Percentiles rank a stretch among this genome's conserved stretches.
Evolutionary conservation across 2,888 invertebrate species (phyloP).

Genomic region (Pristionchus fissidentatus): DNA sequence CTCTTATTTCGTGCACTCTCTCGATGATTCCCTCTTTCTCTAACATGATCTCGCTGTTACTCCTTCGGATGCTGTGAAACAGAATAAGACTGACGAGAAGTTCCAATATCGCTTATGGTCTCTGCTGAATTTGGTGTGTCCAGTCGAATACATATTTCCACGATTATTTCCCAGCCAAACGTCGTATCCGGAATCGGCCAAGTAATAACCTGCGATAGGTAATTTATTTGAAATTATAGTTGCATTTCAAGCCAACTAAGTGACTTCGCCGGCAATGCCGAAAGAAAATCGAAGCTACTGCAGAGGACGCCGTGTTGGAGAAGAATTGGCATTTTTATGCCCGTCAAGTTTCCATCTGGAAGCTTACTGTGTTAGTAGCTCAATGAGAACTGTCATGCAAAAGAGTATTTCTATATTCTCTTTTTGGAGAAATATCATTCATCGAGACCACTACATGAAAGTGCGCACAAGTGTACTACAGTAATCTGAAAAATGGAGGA

Average conservation of each 20-base stretch:
- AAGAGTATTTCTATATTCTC: not conserved
- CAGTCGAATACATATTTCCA: not conserved
- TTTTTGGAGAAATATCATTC: not conserved
- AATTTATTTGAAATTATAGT: no score
- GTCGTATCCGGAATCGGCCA: not conserved
- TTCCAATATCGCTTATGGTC: not conserved
- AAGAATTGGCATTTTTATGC: not conserved
- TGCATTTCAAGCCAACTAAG: not conserved
- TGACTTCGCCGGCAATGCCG: not conserved
- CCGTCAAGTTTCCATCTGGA: no score
- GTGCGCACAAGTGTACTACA: not conserved
- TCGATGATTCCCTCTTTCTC: no score
- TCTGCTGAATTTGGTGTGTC: not conserved
- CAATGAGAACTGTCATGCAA: no score
- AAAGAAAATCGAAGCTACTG: slow-evolving; percentile 1
- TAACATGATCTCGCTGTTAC: no score
- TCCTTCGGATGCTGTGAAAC: no score
- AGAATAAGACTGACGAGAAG: not conserved
- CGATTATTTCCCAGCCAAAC: not conserved
- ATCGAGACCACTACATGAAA: not conserved
- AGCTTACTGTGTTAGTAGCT: no score
- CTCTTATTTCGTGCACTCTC: no score
- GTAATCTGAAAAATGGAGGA: not conserved
- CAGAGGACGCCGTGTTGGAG: not conserved
- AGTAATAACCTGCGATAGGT: not conserved